Base-by-base conservation (phyloP, 2,113 vertebrate species). In the Istiophorus platypterus region DNA sequence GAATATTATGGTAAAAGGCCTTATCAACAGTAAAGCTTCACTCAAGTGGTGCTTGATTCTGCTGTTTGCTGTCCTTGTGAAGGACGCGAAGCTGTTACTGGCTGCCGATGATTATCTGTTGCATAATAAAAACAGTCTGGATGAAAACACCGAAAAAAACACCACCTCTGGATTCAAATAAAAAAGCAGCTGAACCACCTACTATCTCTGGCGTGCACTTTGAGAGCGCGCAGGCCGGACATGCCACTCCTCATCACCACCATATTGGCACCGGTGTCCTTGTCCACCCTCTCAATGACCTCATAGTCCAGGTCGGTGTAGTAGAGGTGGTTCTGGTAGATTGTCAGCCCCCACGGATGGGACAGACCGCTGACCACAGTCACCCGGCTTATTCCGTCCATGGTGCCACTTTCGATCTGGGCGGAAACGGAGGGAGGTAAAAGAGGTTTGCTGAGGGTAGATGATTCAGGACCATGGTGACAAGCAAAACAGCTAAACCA, bases 241-340 rank as follows among this genome's bases (percentile, higher is more conserved):
- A 95, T 87, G 72, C 90, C 80, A 1, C 90, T 94, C 77, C 95
- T 93, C 94, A 95, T 91, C 81, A 95, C 86, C 68, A 94, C 91
- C 93, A 93, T 93, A 29, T 93, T 92, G 59, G 89, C 85, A 0
- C 95, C 94, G 1, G 20, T 88, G 69, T 74, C 72, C 78, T 95
- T 95, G 57, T 95, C 91, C 76, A 95, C 95, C 80, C 95, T 88
- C 89, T 95, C 95, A 45, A 95, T 92, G 76, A 95, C 94, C 85
- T 95, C 92, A 11, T 86, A 93, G 93, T 95, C 93, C 73, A 90
- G 64, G 71, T 95, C 95, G 1, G 92, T 94, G 87, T 95, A 95
- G 80, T 95, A 95, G 12, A 95, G 94, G 78, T 93, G 66, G 81
- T 82, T 71, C 87, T 92, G 84, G 90, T 95, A 57, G 45, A 95